Evolutionary conservation across 2,888 invertebrate genomes (phyloP).

Genomic region (Tinea pellionella): DNA sequence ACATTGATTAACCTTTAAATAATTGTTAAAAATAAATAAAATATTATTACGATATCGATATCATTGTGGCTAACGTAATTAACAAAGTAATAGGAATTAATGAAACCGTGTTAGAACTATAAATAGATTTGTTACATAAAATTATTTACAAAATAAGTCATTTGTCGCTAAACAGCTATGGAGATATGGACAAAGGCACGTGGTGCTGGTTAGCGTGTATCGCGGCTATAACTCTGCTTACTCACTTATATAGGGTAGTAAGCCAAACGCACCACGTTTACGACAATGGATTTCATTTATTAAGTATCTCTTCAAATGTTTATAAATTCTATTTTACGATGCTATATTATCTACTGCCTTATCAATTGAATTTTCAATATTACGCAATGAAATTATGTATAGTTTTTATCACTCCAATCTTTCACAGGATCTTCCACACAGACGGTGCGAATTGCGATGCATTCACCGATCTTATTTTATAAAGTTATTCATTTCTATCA

Average conservation of each 20-base stretch:
- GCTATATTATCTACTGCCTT: background rate
- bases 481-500: too few relatives aligned
- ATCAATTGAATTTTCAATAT: too few relatives aligned
- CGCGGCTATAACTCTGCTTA: background rate
- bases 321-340: background rate
- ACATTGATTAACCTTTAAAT: too few relatives aligned
- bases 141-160: conserved; percentile 6
- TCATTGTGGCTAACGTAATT: too few relatives aligned
- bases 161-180: background rate
- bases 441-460: too few relatives aligned
- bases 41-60: too few relatives aligned
- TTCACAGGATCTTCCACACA: too few relatives aligned
- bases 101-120: background rate
- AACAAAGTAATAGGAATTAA: background rate
- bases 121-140: background rate
- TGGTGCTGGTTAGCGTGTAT: background rate
- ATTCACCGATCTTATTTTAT: too few relatives aligned
- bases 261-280: conserved; percentile 5
- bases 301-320: background rate
- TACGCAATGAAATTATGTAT: too few relatives aligned
- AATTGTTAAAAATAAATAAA: too few relatives aligned
- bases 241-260: conserved; percentile 1
- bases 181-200: background rate
- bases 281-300: conserved; percentile 8
- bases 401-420: too few relatives aligned